Conservation (phyloP, 2,797 vertebrate species). For the Anomalospiza imberbis region DNA sequence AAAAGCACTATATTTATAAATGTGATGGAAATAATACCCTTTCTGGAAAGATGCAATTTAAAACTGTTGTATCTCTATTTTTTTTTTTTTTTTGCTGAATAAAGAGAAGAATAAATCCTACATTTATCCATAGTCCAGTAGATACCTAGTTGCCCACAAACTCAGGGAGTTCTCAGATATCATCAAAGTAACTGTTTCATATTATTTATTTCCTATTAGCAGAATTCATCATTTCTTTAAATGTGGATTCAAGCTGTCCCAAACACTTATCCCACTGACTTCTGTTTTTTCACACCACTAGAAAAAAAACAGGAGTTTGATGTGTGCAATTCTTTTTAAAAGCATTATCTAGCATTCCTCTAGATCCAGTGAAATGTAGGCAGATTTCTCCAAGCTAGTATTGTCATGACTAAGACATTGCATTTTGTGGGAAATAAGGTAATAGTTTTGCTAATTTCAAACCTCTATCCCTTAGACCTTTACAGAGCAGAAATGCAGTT, state of each 20-base stretch:
- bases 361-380: background rate
- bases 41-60: background rate
- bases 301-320: background rate
- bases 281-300: background rate
- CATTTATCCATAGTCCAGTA: background rate
- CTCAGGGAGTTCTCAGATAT: background rate
- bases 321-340: background rate
- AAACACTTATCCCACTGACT: background rate
- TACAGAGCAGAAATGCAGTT: background rate
- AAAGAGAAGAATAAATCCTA: constrained; percentile 38
- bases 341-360: background rate
- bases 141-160: background rate
- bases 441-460: background rate
- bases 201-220: background rate
- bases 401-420: background rate
- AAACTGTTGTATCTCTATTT: constrained; percentile 14
- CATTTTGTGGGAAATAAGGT: background rate
- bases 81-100: constrained; percentile 27
- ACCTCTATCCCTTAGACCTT: background rate
- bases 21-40: background rate
- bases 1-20: constrained; percentile 29
- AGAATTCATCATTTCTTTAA: background rate
- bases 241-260: background rate
- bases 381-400: background rate
- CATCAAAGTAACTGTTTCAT: background rate